Evolutionary conservation across 2,888 invertebrate species (phyloP).

Genomic region (Polydrusus cervinus): DNA sequence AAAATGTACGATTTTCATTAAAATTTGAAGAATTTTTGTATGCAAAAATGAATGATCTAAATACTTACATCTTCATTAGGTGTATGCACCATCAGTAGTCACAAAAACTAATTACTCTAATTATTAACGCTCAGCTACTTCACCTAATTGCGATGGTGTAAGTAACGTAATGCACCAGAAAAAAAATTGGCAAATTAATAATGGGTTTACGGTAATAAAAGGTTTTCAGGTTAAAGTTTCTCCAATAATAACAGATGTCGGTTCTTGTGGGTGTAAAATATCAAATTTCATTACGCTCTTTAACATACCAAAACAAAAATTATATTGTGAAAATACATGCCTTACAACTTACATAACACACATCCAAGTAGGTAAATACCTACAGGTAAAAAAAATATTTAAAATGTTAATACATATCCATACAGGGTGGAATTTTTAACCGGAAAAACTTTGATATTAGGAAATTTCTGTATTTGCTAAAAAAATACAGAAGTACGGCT

Average conservation of each 20-base stretch:
- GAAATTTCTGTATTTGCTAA: too few species aligned
- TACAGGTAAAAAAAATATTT: not conserved
- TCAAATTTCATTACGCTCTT: slow-evolving; percentile 3
- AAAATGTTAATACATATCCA: not conserved
- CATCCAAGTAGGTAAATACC: not conserved
- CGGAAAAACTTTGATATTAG: too few species aligned
- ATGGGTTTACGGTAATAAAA: not conserved
- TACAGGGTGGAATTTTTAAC: too few species aligned
- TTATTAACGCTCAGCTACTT: not conserved
- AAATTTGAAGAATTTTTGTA: too few species aligned
- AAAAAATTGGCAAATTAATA: not conserved
- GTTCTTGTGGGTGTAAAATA: slow-evolving; percentile 7
- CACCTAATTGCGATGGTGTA: slow-evolving; percentile 14
- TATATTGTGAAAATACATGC: not conserved
- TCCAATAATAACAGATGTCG: not conserved
- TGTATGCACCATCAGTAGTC: not conserved
- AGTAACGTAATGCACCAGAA: slow-evolving; percentile 7
- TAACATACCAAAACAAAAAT: slow-evolving; percentile 6
- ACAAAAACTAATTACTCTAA: not conserved
- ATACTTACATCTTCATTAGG: too few species aligned
- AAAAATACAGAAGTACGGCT: too few species aligned
- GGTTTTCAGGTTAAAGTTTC: slow-evolving; percentile 22
- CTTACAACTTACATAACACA: not conserved
- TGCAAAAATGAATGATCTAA: too few species aligned
- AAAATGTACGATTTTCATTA: too few species aligned